Base-by-base conservation (phyloP, 2,113 vertebrate species). In the Engystomops pustulosus region DNA sequence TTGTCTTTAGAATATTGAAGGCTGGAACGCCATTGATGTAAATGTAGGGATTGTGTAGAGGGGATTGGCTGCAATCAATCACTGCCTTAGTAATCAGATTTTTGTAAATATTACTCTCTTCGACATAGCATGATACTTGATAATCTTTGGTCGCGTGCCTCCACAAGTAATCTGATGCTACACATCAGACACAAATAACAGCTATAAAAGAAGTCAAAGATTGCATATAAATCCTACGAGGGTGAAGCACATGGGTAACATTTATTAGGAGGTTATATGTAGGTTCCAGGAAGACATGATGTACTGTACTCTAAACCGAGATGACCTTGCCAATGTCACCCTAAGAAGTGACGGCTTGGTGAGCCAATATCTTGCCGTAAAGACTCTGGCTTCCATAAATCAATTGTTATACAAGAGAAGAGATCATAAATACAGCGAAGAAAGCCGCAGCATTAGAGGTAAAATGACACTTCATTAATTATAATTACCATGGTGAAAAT, bases 401-500 rank as follows among this genome's bases (percentile, higher is more conserved):
- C 81, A 84, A 68, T 77, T 72, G 72, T 67, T 84, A 68, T 25
- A 76, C 10, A 76, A 34, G 70, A 65, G 20, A 17, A 65, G 17
- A 23, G 58, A 36, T 71, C 81, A 77, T 84, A 84, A 84, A 77
- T 67, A 84, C 72, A 36, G 32, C 2, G 75, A 17, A 77, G 72
- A 67, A 76, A 84, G 41, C 44, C 2, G 20, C 72, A 36, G 58
- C 34, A 83, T 45, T 75, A 83, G 70, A 76, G 38, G 71, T 77
- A 84, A 84, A 84, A 77, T 84, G 71, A 84, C 81, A 84, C 81
- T 77, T 84, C 81, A 84, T 84, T 84, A 84, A 84, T 84, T 77
- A 84, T 84, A 84, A 84, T 84, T 84, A 84, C 72, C 49, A 58
- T 53, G 60, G 72, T 84, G 72, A 84, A 83, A 84, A 68, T 77